phyloP scores from a whole-genome alignment of 2,113 vertebrate genomes.

The Aptenodytes forsteri region DNA sequence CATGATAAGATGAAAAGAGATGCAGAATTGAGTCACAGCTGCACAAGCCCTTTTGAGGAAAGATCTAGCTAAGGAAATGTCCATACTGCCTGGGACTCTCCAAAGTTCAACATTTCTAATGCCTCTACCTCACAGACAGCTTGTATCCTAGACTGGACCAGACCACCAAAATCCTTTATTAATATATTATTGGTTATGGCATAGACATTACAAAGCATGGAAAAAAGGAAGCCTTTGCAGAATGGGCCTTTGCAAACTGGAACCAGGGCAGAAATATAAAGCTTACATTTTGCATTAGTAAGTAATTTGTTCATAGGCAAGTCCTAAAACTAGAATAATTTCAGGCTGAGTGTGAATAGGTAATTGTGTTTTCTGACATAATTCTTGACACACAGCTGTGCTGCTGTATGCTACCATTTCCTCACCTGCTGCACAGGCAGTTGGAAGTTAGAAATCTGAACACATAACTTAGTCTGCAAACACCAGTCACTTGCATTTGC shows the following conservation, averaged over 20 bases:
- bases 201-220: neutral
- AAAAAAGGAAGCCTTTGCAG: neutral
- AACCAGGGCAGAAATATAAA: neutral
- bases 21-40: neutral
- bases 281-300: neutral
- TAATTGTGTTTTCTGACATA: neutral
- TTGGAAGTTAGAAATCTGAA: neutral
- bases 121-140: neutral
- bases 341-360: neutral
- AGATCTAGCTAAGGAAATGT: neutral
- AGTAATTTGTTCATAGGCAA: neutral
- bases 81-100: neutral
- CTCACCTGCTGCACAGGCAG: neutral
- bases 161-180: neutral
- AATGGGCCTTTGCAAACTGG: neutral
- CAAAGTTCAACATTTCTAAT: neutral
- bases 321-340: neutral
- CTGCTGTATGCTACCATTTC: neutral
- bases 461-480: neutral
- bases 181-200: neutral
- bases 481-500: neutral
- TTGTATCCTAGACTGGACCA: neutral
- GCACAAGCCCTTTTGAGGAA: neutral
- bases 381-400: neutral
- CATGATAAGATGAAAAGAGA: neutral